These are phyloP conservation scores for Erythrolamprus reginae DNA, from an alignment of 2,113 vertebrate genomes.

Conservation along the genomic window DNA sequence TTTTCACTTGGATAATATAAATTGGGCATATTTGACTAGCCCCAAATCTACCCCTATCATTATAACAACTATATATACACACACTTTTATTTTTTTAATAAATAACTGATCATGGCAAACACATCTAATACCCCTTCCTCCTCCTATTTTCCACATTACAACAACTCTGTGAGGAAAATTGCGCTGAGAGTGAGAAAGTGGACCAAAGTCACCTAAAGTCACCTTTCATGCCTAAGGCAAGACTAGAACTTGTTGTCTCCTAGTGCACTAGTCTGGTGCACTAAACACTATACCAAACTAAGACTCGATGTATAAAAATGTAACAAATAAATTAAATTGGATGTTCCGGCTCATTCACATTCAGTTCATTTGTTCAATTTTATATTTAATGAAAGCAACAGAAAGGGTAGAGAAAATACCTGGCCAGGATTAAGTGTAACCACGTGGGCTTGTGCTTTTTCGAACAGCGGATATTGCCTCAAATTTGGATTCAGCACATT, in stretches of 20 bases:
- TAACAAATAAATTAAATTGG: not conserved
- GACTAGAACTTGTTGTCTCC: not conserved
- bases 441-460: conserved; percentile 64
- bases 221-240: not conserved
- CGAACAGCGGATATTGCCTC: conserved; percentile 75
- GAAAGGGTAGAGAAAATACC: conserved; percentile 62
- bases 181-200: not conserved
- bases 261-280: not conserved
- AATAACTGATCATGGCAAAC: not conserved
- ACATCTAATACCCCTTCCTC: not conserved
- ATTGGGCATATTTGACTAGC: not conserved
- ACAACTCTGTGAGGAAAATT: not conserved
- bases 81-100: not conserved
- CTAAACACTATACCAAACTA: not conserved
- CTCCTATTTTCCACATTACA: not conserved
- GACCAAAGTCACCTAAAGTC: not conserved
- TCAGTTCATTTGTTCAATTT: not conserved
- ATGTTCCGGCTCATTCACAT: not conserved
- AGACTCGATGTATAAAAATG: not conserved
- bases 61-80: not conserved
- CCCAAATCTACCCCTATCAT: not conserved
- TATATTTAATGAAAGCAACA: not conserved
- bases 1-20: conserved; percentile 26
- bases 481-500: conserved; percentile 81
- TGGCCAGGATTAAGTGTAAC: conserved; percentile 88